Base-by-base conservation (phyloP, 2,888 invertebrate genomes). In the Kryphioiulus occultus region DNA sequence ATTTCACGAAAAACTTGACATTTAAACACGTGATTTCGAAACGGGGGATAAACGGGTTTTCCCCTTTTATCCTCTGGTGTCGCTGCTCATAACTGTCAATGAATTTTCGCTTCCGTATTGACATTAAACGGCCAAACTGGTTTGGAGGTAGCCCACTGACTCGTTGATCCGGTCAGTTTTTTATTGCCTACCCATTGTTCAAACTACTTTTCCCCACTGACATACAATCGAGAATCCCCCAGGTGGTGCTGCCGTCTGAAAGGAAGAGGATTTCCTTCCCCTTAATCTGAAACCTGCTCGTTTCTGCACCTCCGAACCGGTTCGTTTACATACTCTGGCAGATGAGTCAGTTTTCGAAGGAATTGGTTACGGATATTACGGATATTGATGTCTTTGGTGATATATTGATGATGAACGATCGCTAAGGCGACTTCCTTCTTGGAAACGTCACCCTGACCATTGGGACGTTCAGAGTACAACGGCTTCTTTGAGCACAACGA, bases 151-250 rank as follows among this genome's bases (percentile, higher is more conserved):
- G 15, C 78, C 78, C 26, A 78, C 78, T 78, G 78, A 78, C 78
- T 78, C 78, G 26, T 26, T 78, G 78, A 78, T 78, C 78, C 78
- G 78, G 78, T 78, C 78, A 78, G 78, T 78, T 78, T 78, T 78
- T 78, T 78, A 78, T 4, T 78, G 26, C 78, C 78, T 30, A 30
- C 78, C 30, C 78, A 32, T 78, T 78, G 78, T 78, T 78, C 78
- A 78, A 78, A 78, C 78, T 30, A 78, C 78, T 78, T 78, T 78
- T 78, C 78, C 78, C 78, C 78, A 78, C 30, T 78, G 30, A 78
- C 78, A 78, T 15, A 78, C 78, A 32, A 78, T 78, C 78, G 30
- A 78, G 30, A 78, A 78, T 30, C 78, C 78, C 78, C 30, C 78
- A 78, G 78, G 78, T 26, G 78, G 78, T 68, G 68, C 68, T 68